These are phyloP conservation scores for Druon quercuslanigerum DNA, from an alignment of 1,140 invertebrate species.

Conservation along the genomic window DNA sequence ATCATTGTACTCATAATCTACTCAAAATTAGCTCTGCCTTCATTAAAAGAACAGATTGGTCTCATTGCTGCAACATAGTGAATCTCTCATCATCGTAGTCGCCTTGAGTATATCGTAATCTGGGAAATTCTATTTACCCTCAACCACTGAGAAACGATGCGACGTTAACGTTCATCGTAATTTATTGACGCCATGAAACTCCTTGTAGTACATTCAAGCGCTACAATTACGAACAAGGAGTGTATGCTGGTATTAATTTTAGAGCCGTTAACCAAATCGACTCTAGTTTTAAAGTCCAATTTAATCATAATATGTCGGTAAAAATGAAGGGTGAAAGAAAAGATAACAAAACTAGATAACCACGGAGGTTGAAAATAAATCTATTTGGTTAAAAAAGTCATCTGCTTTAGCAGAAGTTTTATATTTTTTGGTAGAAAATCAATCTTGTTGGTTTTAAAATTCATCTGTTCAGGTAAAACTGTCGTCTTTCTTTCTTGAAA, in stretches of 20 bases:
- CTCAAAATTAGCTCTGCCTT: background rate
- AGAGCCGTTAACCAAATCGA: background rate
- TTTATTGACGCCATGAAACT: slow-evolving; percentile 19
- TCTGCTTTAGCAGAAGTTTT: no score
- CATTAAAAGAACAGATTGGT: slow-evolving; percentile 15
- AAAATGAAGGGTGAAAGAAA: no score
- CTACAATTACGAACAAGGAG: slow-evolving; percentile 11
- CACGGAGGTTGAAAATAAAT: no score
- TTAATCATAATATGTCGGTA: background rate
- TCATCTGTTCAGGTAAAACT: no score
- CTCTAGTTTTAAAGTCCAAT: background rate
- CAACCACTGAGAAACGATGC: slow-evolving; percentile 22
- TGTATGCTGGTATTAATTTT: slow-evolving; percentile 26
- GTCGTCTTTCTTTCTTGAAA: no score
- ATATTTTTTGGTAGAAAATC: no score
- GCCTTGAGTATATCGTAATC: background rate
- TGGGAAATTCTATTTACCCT: slow-evolving; percentile 9
- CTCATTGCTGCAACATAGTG: background rate
- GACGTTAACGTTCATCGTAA: slow-evolving; percentile 27
- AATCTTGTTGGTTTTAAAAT: no score
- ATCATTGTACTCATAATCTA: background rate
- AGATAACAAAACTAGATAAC: no score
- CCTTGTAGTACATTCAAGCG: slow-evolving; percentile 11
- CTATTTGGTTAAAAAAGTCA: no score
- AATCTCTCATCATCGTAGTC: background rate